Evolutionary conservation across 2,888 invertebrate genomes (phyloP).

Genomic region (Spatulosminthurus flaviceps): DNA sequence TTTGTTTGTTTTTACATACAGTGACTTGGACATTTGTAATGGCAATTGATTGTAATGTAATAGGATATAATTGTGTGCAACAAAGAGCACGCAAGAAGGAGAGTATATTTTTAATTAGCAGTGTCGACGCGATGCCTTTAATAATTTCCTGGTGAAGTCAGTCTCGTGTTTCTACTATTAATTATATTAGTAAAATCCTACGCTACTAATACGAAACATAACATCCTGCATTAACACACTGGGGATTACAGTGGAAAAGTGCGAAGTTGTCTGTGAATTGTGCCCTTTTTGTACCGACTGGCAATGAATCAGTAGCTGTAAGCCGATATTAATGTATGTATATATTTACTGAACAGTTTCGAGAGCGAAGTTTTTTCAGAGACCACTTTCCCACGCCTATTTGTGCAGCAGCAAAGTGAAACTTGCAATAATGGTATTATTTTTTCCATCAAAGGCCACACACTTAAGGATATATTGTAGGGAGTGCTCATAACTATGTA

Average conservation of each 20-base stretch:
- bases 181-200: too few species aligned
- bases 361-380: not conserved
- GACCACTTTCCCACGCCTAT: not conserved
- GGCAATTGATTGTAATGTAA: not conserved
- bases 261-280: too few species aligned
- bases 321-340: too few species aligned
- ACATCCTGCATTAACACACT: not conserved
- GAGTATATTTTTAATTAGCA: slow-evolving; percentile 21
- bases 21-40: not conserved
- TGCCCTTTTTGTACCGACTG: too few species aligned
- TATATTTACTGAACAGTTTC: too few species aligned
- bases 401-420: not conserved
- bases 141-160: slow-evolving; percentile 1
- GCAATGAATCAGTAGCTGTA: too few species aligned
- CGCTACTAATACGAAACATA: too few species aligned
- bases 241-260: not conserved
- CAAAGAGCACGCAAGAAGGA: slow-evolving; percentile 1
- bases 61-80: not conserved
- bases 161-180: too few species aligned
- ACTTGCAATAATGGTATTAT: not conserved
- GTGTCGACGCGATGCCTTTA: slow-evolving; percentile 31
- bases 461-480: not conserved
- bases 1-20: not conserved
- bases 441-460: not conserved
- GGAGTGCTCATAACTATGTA: not conserved